Base-by-base conservation (phyloP, 1,140 invertebrate species). In the Bathynomus jamesi region DNA sequence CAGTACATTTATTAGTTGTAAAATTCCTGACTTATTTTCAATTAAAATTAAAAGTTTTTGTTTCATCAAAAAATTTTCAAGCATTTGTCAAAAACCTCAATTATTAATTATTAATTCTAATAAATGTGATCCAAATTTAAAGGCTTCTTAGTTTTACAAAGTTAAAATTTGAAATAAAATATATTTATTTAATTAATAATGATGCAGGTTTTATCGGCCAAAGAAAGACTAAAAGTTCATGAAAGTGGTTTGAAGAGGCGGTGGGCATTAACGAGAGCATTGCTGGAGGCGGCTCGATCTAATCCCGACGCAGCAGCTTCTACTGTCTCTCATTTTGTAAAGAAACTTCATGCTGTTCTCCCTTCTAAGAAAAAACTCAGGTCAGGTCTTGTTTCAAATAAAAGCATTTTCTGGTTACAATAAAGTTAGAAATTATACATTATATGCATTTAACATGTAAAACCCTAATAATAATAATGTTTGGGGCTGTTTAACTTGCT, bases 281-380 rank as follows among this genome's bases (percentile, higher is more conserved):
- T 69, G 17, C 28, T 69, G 17, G 62, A 61, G 29, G 67, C 67
- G 5, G 28, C 67, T n/a, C 32, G 67, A 28, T 21, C 21, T 21
- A 60, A 46, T 61, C 40, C 40, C 3, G 4, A 30, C n/a, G 29
- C 61, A 27, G 62, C 67, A 4, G 67, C 67, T 28, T 28, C 67
- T 28, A 28, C 67, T 1, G 8, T 69, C 4, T 53, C 27, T 4
- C 46, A 61, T n/a, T 69, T 61, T 53, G 40, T 53, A 17, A 53
- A 53, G 21, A 53, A 53, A 53, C 40, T 53, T 53, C 40, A 53
- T 21, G 13, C 40, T 11, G 40, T 53, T 53, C 21, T 53, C 13
- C 40, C 40, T 1, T 53, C 40, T 17, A 53, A 53, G 40, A 53
- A 5, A 53, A 53, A 21, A 5, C 40, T n/a, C n/a, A n/a, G n/a